Evolutionary conservation across 1,140 invertebrate genomes (phyloP).

Genomic region (Diachasma alloeum): DNA sequence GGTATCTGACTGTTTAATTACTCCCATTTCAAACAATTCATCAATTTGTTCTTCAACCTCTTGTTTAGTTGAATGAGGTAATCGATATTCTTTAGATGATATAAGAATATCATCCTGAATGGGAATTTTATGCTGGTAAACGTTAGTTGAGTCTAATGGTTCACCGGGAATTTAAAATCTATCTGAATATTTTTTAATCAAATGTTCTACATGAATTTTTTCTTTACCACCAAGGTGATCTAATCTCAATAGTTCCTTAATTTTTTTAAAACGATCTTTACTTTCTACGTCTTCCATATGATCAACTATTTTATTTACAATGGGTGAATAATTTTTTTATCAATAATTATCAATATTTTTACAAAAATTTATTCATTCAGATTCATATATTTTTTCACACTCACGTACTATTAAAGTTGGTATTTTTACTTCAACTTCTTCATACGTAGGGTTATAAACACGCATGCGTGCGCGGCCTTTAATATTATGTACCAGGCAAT

Average conservation of each 20-base stretch:
- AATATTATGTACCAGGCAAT: slow-evolving; percentile 5
- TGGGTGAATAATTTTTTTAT: too few relatives aligned
- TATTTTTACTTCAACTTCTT: neutral
- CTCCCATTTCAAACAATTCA: slow-evolving; percentile 10
- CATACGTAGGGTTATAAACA: slow-evolving; percentile 7
- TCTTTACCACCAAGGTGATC: neutral
- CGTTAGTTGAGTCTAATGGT: neutral
- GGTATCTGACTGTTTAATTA: neutral
- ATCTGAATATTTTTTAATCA: slow-evolving; percentile 19
- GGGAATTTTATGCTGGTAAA: slow-evolving; percentile 1
- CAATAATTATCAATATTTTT: neutral
- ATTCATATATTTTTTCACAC: neutral
- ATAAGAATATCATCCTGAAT: neutral
- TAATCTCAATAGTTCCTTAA: slow-evolving; percentile 14
- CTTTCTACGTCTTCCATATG: neutral
- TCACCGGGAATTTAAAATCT: slow-evolving; percentile 13
- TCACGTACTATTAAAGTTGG: neutral
- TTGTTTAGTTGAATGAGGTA: too few relatives aligned
- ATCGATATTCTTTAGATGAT: slow-evolving; percentile 35
- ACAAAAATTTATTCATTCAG: neutral
- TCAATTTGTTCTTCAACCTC: too few relatives aligned
- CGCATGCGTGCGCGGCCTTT: slow-evolving; percentile 14
- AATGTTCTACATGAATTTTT: neutral
- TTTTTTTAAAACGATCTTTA: neutral
- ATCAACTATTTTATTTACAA: neutral